Conservation (phyloP, 2,113 vertebrate genomes). For the Hemiprocne comata region DNA sequence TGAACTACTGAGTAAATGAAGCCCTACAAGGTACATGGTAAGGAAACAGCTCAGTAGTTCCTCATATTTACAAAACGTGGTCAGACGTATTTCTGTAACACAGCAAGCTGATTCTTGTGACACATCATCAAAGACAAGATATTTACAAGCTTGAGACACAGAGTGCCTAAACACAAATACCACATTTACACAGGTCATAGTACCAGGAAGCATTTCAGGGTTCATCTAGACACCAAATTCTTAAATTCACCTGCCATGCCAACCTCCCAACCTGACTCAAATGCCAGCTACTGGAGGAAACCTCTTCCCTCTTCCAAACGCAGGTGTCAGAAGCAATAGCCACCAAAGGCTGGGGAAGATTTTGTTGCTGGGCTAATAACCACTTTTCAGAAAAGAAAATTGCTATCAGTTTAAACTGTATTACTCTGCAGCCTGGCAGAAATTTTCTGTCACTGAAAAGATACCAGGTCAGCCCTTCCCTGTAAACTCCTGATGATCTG, state of each 20-base stretch:
- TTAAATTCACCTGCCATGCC: neutral
- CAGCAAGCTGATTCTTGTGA: neutral
- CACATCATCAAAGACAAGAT: neutral
- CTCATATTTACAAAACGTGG: neutral
- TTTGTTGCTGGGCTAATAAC: neutral
- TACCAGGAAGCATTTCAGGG: neutral
- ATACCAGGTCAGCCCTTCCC: neutral
- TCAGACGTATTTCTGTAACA: neutral
- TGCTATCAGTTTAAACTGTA: neutral
- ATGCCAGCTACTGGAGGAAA: neutral
- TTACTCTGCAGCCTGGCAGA: neutral
- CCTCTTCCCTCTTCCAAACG: neutral
- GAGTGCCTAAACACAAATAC: neutral
- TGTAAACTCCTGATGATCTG: neutral
- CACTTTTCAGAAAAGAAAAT: neutral
- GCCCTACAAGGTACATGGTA: neutral
- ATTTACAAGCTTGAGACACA: neutral
- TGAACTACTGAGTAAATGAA: neutral
- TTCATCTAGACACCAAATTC: neutral
- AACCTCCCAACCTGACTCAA: neutral
- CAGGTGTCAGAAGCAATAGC: neutral
- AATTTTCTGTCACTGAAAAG: neutral
- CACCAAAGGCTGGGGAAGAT: neutral
- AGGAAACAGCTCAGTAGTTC: neutral
- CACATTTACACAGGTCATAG: neutral